Evolutionary conservation across 1,140 invertebrate species (phyloP).

Genomic region (Drosophila pallidifrons): DNA sequence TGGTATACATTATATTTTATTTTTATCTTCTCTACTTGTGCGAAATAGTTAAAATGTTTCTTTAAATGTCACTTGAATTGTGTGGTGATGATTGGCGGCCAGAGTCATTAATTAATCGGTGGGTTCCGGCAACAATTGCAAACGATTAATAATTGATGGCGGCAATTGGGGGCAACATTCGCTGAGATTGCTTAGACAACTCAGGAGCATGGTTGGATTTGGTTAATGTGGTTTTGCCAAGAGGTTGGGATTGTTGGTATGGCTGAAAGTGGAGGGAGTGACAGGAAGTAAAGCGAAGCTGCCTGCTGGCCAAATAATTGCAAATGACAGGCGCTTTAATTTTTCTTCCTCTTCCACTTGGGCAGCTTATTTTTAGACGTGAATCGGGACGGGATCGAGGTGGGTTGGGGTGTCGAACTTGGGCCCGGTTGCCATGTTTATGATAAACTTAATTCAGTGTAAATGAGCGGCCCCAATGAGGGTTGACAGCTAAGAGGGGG

Average conservation of each 20-base stretch:
- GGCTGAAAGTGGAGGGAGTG: not conserved
- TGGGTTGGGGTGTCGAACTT: conserved; percentile 5
- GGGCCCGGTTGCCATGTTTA: conserved; percentile 67
- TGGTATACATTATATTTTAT: not conserved
- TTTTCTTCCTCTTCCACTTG: conserved; percentile 75
- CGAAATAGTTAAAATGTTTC: conserved; percentile 3
- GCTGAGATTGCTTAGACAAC: conserved; percentile 41
- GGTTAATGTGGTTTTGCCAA: conserved; percentile 48
- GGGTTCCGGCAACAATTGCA: conserved; percentile 38
- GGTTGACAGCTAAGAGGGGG: conserved; percentile 42
- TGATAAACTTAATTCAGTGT: conserved; percentile 82
- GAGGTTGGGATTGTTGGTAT: not conserved
- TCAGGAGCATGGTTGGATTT: conserved; percentile 54
- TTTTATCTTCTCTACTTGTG: not conserved
- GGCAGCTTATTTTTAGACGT: conserved; percentile 64
- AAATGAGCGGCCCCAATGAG: conserved; percentile 67
- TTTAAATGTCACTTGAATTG: not conserved
- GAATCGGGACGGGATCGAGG: not conserved
- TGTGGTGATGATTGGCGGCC: conserved; percentile 20
- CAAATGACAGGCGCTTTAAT: conserved; percentile 82
- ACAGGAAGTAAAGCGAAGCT: conserved; percentile 54
- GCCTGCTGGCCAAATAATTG: conserved; percentile 71
- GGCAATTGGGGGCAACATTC: conserved; percentile 26
- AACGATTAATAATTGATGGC: conserved; percentile 68
- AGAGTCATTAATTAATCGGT: conserved; percentile 59